Conservation (phyloP, 2,888 invertebrate species). For the Sminthurinus aureus region DNA sequence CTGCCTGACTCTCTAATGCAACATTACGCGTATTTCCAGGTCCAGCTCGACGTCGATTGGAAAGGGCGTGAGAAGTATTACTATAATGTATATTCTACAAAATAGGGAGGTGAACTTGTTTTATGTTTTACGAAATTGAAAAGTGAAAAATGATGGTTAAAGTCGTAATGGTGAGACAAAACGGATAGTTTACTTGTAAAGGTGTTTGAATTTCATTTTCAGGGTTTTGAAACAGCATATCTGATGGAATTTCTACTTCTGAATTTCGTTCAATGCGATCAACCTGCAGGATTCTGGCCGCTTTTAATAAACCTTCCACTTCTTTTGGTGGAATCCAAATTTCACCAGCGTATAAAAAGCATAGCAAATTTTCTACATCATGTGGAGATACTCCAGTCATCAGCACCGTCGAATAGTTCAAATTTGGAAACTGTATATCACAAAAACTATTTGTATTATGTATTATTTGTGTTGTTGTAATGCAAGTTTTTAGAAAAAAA, state of each 20-base stretch:
- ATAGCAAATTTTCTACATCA: slow-evolving; percentile 22
- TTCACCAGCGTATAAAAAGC: slow-evolving; percentile 17
- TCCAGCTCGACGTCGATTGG: too few relatives aligned
- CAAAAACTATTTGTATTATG: not conserved
- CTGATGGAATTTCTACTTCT: not conserved
- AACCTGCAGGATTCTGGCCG: not conserved
- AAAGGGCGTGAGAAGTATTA: too few relatives aligned
- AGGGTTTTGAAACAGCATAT: not conserved
- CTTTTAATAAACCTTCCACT: not conserved
- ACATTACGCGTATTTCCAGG: too few relatives aligned
- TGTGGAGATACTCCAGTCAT: not conserved
- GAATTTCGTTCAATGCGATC: slow-evolving; percentile 10
- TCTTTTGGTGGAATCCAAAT: slow-evolving; percentile 14
- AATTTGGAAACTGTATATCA: not conserved
- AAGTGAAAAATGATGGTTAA: too few relatives aligned
- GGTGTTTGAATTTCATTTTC: not conserved
- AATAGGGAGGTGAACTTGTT: too few relatives aligned
- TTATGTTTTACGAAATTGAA: too few relatives aligned
- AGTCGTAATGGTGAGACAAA: too few relatives aligned
- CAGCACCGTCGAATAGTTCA: not conserved
- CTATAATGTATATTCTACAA: too few relatives aligned
- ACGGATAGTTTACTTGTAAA: not conserved
- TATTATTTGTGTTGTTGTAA: too few relatives aligned
- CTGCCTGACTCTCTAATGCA: too few relatives aligned
- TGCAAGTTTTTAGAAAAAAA: too few relatives aligned